Evolutionary conservation across 2,888 invertebrate species (phyloP), one percentile per base, ranked within the genome.

Genomic region (Leptogaster cylindrica): DNA sequence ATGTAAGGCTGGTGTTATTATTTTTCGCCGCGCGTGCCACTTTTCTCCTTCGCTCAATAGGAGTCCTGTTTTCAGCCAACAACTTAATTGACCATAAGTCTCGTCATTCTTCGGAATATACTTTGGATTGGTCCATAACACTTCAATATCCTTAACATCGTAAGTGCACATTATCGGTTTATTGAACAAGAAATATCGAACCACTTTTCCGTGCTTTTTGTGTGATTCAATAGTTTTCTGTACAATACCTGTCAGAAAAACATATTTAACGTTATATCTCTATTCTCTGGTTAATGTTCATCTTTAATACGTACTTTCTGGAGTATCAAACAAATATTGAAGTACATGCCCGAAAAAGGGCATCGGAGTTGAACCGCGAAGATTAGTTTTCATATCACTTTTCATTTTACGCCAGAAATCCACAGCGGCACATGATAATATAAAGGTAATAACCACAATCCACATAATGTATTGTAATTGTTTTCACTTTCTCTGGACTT

Each of bases 1-100:
- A 77, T 92, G 92, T 77, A 92, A 92, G 0, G 91, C 86, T 2
- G 91, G 91, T 0, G 91, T 91, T 61, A 92, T 79, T 68, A 91
- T 84, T 77, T 89, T 89, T 31, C 92, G 83, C 18, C 88, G 84
- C 0, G 79, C 79, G 73, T 83, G 84, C 92, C 92, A 92, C 79
- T 84, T 85, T 1, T 76, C 71, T 36, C 77, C 79, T 27, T 75
- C 74, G 68, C 78, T 79, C 2, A 79, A 61, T 0, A 79, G 70
- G 1, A 79, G 58, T 0, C 79, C 79, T 46, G 20, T 25, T 20
- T 23, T 46, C 5, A 46, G 23, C 46, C 46, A 46, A n/a, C 23
- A 25, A 23, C 46, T 8, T n/a, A 46, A n/a, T n/a, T n/a, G 0
- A 1, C 5, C n/a, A 3, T 46, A 10, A 2, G 20, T 23, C 8